phyloP scores from a whole-genome alignment of 2,797 vertebrate species.

The Luscinia megarhynchos region DNA sequence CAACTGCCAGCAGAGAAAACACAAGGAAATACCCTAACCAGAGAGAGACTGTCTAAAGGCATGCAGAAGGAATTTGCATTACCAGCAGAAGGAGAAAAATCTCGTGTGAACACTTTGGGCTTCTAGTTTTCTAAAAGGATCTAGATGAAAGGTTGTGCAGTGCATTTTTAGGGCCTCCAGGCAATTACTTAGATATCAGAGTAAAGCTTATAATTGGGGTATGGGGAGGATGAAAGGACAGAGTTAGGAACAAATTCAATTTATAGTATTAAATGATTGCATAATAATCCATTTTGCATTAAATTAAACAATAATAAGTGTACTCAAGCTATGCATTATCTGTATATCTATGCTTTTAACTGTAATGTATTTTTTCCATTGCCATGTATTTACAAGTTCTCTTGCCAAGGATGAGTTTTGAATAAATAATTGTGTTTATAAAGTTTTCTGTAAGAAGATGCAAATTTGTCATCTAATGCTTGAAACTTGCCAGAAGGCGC shows the following conservation, averaged over 20 bases:
- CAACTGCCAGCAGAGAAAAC: background rate
- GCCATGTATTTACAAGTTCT: background rate
- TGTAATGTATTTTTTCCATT: constrained; percentile 8
- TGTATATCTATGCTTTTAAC: background rate
- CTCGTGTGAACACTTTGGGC: constrained; percentile 33
- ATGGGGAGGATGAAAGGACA: constrained; percentile 50
- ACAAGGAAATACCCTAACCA: background rate
- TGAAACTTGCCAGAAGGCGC: background rate
- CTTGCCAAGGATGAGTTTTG: background rate
- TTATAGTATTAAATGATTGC: constrained; percentile 52
- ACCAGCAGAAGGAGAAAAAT: constrained; percentile 38
- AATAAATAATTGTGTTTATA: constrained; percentile 30
- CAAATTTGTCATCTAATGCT: constrained; percentile 21
- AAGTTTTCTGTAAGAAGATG: constrained; percentile 22
- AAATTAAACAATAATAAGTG: constrained; percentile 20
- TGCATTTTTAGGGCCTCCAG: constrained; percentile 40
- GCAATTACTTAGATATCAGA: constrained; percentile 51
- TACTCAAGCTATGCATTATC: background rate
- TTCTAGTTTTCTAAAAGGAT: constrained; percentile 50
- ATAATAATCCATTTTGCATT: constrained; percentile 57
- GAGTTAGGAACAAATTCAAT: constrained; percentile 44
- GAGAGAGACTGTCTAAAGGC: background rate
- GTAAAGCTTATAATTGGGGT: constrained; percentile 57
- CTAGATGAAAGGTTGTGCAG: constrained; percentile 47
- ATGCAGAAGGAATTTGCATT: constrained; percentile 45